These are phyloP conservation scores for Epizoanthus fatuus DNA, from an alignment of 92 coral and sea anemone species.

Conservation along the genomic window DNA sequence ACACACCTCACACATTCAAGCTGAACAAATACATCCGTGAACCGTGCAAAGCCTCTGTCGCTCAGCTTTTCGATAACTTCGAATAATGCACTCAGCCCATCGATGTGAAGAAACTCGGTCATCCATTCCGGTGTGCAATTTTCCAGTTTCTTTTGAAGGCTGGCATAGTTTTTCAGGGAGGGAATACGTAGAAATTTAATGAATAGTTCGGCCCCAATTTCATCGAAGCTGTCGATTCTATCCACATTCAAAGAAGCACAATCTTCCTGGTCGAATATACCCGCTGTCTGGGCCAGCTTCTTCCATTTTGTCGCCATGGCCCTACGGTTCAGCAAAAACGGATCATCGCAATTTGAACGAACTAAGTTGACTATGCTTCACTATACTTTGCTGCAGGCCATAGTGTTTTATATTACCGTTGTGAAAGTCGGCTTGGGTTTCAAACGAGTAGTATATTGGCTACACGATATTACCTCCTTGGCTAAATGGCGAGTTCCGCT, in stretches of 20 bases:
- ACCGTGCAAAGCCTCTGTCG: conserved; percentile 71
- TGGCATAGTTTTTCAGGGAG: conserved; percentile 80
- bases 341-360: no score
- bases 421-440: neutral
- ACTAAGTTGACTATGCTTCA: neutral
- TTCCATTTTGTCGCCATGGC: conserved; percentile 70
- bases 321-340: neutral
- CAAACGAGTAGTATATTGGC: no score
- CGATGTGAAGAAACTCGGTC: conserved; percentile 83
- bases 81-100: conserved; percentile 83
- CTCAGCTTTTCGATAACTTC: conserved; percentile 91
- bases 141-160: conserved; percentile 72
- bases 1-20: conserved; percentile 94
- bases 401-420: neutral
- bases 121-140: conserved; percentile 85
- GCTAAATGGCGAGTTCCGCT: no score
- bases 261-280: conserved; percentile 33
- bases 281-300: conserved; percentile 61
- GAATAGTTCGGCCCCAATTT: conserved; percentile 81
- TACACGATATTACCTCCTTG: no score
- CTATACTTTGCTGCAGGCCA: neutral
- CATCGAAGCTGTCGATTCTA: conserved; percentile 61
- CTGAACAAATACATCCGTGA: conserved; percentile 86
- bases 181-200: conserved; percentile 85
- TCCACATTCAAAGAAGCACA: conserved; percentile 51